Evolutionary conservation across 2,797 vertebrate species (phyloP).

Genomic region (Triplophysa bombifrons): DNA sequence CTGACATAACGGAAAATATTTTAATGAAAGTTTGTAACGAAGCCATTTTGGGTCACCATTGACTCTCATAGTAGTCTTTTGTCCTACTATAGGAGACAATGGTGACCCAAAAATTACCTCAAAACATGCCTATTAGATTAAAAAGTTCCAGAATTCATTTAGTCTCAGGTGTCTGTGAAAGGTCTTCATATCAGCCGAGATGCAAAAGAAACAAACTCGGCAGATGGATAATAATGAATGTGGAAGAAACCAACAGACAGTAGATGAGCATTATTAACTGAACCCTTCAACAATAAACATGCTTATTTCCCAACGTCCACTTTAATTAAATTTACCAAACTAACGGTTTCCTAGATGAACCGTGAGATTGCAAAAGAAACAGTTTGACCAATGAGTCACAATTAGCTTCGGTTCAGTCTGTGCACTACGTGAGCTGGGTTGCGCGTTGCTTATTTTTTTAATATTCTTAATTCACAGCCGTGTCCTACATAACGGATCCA

Average conservation of each 20-base stretch:
- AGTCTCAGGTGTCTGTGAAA: conserved; percentile 29
- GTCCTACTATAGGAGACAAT: no score
- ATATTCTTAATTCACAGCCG: conserved; percentile 58
- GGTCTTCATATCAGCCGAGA: conserved; percentile 14
- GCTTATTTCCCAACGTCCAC: conserved; percentile 24
- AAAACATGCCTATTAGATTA: no score
- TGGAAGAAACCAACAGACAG: conserved; percentile 52
- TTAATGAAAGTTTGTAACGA: no score
- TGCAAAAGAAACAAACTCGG: conserved; percentile 45
- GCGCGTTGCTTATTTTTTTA: conserved; percentile 59
- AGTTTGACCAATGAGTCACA: not conserved
- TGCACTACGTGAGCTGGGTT: conserved; percentile 30
- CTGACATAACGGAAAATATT: no score
- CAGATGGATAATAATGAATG: conserved; percentile 44
- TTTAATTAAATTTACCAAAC: conserved; percentile 55
- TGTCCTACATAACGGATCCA: conserved; percentile 60
- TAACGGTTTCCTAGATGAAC: conserved; percentile 14
- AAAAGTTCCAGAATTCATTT: not conserved
- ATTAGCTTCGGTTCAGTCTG: conserved; percentile 55
- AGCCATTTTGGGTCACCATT: no score
- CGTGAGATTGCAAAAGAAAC: not conserved
- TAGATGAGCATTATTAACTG: conserved; percentile 58
- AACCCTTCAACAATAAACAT: conserved; percentile 56
- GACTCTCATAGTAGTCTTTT: no score
- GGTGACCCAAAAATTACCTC: no score